Evolutionary conservation across 2,888 invertebrate genomes (phyloP).

Genomic region (Ophonus ardosiacus): DNA sequence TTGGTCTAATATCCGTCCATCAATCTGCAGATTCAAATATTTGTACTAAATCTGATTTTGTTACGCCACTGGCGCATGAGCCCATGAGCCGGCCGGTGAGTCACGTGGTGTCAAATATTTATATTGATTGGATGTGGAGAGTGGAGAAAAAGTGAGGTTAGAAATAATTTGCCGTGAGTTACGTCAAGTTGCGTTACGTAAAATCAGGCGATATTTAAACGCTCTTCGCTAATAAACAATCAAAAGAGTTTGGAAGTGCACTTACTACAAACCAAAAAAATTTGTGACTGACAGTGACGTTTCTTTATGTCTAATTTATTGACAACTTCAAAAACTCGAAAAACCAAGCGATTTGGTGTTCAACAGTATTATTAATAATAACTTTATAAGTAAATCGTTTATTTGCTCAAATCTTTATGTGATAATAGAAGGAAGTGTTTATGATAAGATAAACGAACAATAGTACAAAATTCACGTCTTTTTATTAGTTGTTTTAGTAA

Average conservation of each 20-base stretch:
- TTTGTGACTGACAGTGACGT: background rate
- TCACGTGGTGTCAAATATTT: background rate
- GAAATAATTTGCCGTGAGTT: constrained; percentile 5
- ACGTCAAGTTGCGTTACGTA: constrained; percentile 31
- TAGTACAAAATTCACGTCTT: constrained; percentile 1
- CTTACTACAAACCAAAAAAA: background rate
- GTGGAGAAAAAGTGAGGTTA: background rate
- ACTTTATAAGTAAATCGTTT: background rate
- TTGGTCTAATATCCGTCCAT: too few species aligned
- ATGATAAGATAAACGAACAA: constrained; percentile 27
- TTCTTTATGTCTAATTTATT: background rate
- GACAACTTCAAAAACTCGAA: background rate
- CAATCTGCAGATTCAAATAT: too few species aligned
- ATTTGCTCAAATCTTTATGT: constrained; percentile 16
- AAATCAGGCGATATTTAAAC: constrained; percentile 43
- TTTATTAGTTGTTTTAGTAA: background rate
- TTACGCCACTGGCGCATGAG: constrained; percentile 23
- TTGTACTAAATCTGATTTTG: background rate
- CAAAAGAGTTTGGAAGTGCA: background rate
- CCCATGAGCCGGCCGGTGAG: constrained; percentile 27
- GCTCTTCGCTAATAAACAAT: constrained; percentile 3
- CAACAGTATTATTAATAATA: constrained; percentile 14
- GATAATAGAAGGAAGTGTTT: constrained; percentile 2
- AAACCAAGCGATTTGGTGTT: background rate
- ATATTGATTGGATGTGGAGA: constrained; percentile 31